phyloP scores from a whole-genome alignment of 2,888 invertebrate genomes.

The Latrodectus hesperus region DNA sequence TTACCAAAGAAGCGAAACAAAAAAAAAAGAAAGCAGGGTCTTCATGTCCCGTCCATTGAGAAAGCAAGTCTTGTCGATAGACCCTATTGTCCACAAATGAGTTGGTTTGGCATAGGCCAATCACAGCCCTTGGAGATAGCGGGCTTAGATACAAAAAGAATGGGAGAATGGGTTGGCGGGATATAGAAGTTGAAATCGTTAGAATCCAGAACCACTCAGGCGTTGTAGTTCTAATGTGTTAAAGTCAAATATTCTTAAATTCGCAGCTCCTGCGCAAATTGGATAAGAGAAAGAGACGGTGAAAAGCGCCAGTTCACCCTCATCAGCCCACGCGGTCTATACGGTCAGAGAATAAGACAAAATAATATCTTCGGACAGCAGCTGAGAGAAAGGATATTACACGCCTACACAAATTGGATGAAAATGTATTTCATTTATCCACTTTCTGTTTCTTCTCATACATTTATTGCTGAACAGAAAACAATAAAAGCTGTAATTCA shows the following conservation, averaged over 20 bases:
- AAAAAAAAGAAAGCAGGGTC: conserved; percentile 25
- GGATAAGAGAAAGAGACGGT: background rate
- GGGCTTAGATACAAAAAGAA: conserved; percentile 47
- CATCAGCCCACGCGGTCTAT: background rate
- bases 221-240: conserved; percentile 62
- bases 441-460: too few species aligned
- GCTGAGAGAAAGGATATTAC: too few species aligned
- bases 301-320: background rate
- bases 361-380: too few species aligned
- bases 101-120: conserved; percentile 34
- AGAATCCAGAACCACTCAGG: conserved; percentile 32
- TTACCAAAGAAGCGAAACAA: conserved; percentile 8
- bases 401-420: too few species aligned
- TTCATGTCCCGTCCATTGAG: conserved; percentile 54
- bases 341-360: too few species aligned
- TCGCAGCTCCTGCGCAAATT: conserved; percentile 21
- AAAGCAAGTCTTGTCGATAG: conserved; percentile 49
- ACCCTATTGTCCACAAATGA: conserved; percentile 65
- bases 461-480: too few species aligned
- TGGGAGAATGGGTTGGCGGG: conserved; percentile 21
- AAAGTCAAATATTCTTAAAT: conserved; percentile 37
- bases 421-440: too few species aligned
- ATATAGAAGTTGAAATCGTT: background rate
- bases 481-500: too few species aligned
- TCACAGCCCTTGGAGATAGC: conserved; percentile 44